Conservation (phyloP, 2,113 vertebrate species). For the Ivindomyrus marchei region DNA sequence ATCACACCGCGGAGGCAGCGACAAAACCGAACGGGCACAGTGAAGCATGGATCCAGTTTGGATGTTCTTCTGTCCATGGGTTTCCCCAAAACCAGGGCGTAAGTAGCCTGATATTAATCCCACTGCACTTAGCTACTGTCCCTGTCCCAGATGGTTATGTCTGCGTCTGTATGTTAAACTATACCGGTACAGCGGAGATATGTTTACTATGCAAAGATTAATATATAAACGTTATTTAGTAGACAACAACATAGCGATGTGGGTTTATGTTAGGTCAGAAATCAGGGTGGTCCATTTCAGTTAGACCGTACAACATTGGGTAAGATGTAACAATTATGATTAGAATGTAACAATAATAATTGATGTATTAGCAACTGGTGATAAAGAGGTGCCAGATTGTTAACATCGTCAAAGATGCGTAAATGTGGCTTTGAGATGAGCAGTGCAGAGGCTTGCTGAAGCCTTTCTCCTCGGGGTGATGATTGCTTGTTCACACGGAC, state of each 20-base stretch:
- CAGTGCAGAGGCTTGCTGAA: background rate
- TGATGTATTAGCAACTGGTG: background rate
- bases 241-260: background rate
- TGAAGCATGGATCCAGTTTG: conserved; percentile 84
- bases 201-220: background rate
- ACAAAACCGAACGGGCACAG: conserved; percentile 74
- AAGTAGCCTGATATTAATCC: conserved; percentile 55
- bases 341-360: background rate
- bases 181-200: background rate
- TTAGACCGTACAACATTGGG: background rate
- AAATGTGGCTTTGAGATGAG: background rate
- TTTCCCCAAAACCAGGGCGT: conserved; percentile 89
- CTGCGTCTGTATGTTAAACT: background rate
- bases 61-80: conserved; percentile 94
- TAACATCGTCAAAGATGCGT: background rate
- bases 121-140: conserved; percentile 4
- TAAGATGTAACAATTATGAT: background rate
- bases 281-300: background rate
- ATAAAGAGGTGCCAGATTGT: background rate
- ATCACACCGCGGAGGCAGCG: conserved; percentile 81
- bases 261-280: background rate
- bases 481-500: background rate
- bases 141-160: background rate
- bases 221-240: background rate
- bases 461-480: background rate